Base-by-base conservation (phyloP, 2,797 vertebrate species). In the Sebastes jordani region DNA sequence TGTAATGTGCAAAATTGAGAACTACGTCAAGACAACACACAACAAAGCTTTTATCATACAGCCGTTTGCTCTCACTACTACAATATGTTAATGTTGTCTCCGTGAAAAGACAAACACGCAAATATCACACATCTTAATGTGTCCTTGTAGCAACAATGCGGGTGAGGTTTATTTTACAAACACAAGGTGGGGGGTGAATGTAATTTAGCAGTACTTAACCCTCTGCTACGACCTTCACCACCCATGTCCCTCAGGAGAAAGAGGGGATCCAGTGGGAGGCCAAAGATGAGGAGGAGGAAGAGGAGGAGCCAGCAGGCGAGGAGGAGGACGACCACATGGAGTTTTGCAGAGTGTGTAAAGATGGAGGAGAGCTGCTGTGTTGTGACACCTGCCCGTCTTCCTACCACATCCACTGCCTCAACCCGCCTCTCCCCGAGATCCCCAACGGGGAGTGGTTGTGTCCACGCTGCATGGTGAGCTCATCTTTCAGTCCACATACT, bases 281-380 rank as follows among this genome's bases (percentile, higher is more conserved):
- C 0, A 99, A 99, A 92, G 98, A 99, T 0, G 98, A 99, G 0
- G 98, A 99, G 0, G 98, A 99, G 0, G 98, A 99, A 0, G 98
- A 99, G 11, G 98, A 99, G 34, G 98, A 99, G 97, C 92, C 94
- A 0, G 95, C 85, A 0, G 97, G 96, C 20, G 98, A 99, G 88
- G 99, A 99, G 81, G 98, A 99, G 82, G 99, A 99, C 0, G 99
- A 99, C 95, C 99, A 99, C 94, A 98, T 99, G 98, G 99, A 99
- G 91, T 99, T 99, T 86, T 99, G 99, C 88, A 94, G 99, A 46
- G 97, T 99, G 79, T 99, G 99, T 93, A 99, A 99, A 92, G 99
- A 99, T 0, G 99, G 99, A 13, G 99, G 99, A 27, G 98, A 99
- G 93, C 96, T 99, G 87, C 93, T 99, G 71, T 99, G 99, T 83